Percentiles rank a stretch among this genome's conserved stretches.
Evolutionary conservation across 2,888 invertebrate genomes (phyloP).

Genomic region (Drosophila algonquin): DNA sequence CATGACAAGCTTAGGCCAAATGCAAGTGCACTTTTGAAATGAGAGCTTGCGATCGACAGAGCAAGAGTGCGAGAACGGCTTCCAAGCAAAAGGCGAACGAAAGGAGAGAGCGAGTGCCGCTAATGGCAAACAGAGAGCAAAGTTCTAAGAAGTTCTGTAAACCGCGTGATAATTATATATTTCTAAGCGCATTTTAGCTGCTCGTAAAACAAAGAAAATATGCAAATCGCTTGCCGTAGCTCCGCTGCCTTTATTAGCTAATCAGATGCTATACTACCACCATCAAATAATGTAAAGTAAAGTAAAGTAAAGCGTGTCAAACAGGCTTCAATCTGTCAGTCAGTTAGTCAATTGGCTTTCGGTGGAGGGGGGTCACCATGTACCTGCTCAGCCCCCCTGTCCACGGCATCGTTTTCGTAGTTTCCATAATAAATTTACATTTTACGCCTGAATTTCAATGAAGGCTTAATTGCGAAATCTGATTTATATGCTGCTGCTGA

Average conservation of each 20-base stretch:
- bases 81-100: too few species aligned
- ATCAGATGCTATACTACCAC: neutral
- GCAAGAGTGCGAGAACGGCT: too few species aligned
- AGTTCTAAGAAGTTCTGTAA: neutral
- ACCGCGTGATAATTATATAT: neutral
- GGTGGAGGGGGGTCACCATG: neutral
- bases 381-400: neutral
- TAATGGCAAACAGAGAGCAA: too few species aligned
- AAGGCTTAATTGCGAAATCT: conserved; percentile 70
- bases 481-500: conserved; percentile 55
- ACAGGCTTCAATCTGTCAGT: neutral
- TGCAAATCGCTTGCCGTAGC: too few species aligned
- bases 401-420: conserved; percentile 6
- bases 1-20: too few species aligned
- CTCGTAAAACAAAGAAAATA: neutral
- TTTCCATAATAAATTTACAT: conserved; percentile 52
- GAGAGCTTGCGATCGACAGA: too few species aligned
- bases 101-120: too few species aligned
- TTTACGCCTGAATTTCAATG: conserved; percentile 61
- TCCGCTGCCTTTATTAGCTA: neutral
- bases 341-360: neutral
- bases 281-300: neutral
- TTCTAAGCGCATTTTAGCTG: neutral
- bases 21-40: too few species aligned
- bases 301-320: neutral